A percentile compares a stretch with the other conserved stretches of the same genome.
These are phyloP conservation scores for Myotis brandtii DNA, from an alignment of 2,113 vertebrate genomes.

Conservation along the genomic window DNA sequence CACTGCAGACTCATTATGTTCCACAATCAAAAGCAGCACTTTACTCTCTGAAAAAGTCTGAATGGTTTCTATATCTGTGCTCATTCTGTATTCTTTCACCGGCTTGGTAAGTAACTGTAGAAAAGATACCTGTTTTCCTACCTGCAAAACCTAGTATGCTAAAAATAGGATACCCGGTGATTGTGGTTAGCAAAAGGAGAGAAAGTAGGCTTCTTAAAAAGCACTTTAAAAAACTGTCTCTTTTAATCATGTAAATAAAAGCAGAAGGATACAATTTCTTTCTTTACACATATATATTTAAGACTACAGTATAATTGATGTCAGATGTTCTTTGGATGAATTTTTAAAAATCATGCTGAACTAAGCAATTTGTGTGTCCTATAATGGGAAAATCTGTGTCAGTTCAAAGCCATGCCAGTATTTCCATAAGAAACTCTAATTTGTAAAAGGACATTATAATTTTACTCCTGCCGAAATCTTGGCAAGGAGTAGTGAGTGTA, in stretches of 20 bases:
- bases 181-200: conserved; percentile 11
- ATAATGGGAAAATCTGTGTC: conserved; percentile 82
- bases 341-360: conserved; percentile 80
- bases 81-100: neutral
- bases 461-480: conserved; percentile 81
- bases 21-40: neutral
- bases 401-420: conserved; percentile 75
- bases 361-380: conserved; percentile 79
- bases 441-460: conserved; percentile 83
- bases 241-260: conserved; percentile 56
- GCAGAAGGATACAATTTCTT: conserved; percentile 41
- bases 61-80: neutral
- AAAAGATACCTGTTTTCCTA: neutral
- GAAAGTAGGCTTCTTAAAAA: conserved; percentile 25
- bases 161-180: neutral
- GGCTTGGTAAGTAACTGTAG: neutral
- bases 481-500: conserved; percentile 65
- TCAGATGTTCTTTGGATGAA: conserved; percentile 78
- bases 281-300: conserved; percentile 63
- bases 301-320: conserved; percentile 81
- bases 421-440: conserved; percentile 85
- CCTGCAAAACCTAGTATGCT: neutral
- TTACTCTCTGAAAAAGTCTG: neutral
- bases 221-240: neutral
- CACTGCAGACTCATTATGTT: neutral